These are phyloP conservation scores for Sylvia atricapilla DNA, from an alignment of 2,113 vertebrate genomes.

Conservation along the genomic window DNA sequence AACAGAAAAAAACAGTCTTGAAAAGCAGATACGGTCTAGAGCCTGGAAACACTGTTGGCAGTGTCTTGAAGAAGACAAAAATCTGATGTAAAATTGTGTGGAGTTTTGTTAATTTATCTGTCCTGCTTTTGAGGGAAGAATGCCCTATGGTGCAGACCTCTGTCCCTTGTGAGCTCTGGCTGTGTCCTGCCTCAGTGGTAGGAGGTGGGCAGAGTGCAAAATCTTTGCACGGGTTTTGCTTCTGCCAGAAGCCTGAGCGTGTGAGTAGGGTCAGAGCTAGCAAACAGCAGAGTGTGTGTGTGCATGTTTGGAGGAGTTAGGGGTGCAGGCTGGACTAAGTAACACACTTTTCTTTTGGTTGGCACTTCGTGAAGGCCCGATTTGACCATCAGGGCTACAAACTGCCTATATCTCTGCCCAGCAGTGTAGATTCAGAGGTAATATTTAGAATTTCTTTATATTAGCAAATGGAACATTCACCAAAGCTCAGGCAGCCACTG, in stretches of 20 bases:
- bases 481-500: neutral
- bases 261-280: neutral
- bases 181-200: neutral
- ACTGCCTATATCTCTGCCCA: neutral
- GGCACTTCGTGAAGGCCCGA: accelerated
- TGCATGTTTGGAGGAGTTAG: neutral
- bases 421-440: neutral
- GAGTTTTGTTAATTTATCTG: neutral
- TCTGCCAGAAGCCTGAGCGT: neutral
- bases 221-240: neutral
- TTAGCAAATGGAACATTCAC: neutral
- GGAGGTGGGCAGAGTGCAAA: neutral
- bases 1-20: neutral
- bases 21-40: neutral
- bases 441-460: neutral
- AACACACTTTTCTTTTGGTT: neutral
- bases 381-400: neutral
- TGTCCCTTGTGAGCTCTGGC: neutral
- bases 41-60: neutral
- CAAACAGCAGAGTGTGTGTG: too few relatives aligned
- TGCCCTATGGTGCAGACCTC: accelerated
- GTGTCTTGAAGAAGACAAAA: neutral
- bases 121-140: neutral
- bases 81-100: neutral
- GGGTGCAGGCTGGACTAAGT: accelerated